Evolutionary conservation across 2,888 invertebrate species (phyloP).

Genomic region (Muschampia plurimacula): DNA sequence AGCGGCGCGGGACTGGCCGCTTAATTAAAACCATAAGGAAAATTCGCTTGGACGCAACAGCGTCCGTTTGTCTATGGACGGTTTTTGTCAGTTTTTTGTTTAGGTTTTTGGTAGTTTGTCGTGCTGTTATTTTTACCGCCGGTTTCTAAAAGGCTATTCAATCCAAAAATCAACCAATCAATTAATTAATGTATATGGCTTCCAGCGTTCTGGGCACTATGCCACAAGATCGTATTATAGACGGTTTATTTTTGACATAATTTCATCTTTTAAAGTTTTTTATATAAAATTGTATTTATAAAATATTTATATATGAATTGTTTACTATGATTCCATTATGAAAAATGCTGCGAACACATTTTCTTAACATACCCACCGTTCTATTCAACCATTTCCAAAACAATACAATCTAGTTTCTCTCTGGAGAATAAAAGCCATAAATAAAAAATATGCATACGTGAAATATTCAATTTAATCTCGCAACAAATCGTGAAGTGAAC

Average conservation of each 20-base stretch:
- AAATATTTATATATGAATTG: too few relatives aligned
- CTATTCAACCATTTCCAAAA: constrained; percentile 19
- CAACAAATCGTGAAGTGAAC: constrained; percentile 69
- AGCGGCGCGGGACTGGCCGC: constrained; percentile 77
- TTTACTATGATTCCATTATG: too few relatives aligned
- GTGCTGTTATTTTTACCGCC: constrained; percentile 1
- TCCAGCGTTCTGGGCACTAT: too few relatives aligned
- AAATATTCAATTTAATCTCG: constrained; percentile 70
- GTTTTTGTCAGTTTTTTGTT: constrained; percentile 42
- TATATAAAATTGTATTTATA: too few relatives aligned
- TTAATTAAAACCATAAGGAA: constrained; percentile 87
- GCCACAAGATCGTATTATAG: too few relatives aligned
- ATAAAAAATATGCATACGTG: constrained; percentile 51
- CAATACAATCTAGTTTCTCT: constrained; percentile 31
- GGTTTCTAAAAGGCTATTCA: not conserved
- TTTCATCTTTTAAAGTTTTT: too few relatives aligned
- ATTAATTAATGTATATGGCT: too few relatives aligned
- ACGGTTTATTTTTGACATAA: too few relatives aligned
- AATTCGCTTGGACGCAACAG: constrained; percentile 63
- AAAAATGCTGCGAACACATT: too few relatives aligned
- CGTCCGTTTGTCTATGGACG: constrained; percentile 51
- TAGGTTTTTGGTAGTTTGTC: constrained; percentile 17
- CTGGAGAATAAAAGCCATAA: constrained; percentile 42
- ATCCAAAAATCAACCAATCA: too few relatives aligned
- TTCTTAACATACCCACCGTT: too few relatives aligned